phyloP scores from a whole-genome alignment of 2,113 vertebrate genomes.

The Pollimyrus isidori region DNA sequence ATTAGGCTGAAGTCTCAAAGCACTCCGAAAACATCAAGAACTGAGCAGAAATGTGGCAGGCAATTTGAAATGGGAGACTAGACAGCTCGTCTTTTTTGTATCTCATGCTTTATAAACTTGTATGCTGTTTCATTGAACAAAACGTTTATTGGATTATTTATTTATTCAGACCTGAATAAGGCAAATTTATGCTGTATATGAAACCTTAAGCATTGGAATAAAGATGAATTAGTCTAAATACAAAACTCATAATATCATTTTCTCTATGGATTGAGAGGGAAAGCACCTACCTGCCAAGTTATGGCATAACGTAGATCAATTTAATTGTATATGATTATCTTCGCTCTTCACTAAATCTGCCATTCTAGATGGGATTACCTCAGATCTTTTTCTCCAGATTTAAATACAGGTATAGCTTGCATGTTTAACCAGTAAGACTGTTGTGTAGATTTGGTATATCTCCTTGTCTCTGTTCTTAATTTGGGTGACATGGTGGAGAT shows the following conservation, averaged over 20 bases:
- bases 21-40: constrained; percentile 54
- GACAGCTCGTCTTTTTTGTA: constrained; percentile 23
- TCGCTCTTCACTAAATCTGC: neutral
- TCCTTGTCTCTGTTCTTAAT: neutral
- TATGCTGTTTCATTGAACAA: constrained; percentile 22
- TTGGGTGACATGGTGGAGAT: neutral
- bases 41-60: constrained; percentile 50
- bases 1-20: constrained; percentile 51
- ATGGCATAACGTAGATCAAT: neutral
- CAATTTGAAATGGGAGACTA: constrained; percentile 49
- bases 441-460: neutral
- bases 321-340: neutral
- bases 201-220: constrained; percentile 15
- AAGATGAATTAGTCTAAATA: neutral
- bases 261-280: neutral
- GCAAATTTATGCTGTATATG: neutral
- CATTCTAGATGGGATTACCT: neutral
- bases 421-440: neutral
- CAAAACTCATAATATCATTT: neutral
- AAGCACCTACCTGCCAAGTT: neutral
- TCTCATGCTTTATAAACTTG: constrained; percentile 25
- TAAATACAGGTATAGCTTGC: neutral
- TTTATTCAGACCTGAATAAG: constrained; percentile 1
- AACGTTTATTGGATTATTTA: constrained; percentile 29
- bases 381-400: neutral